Conservation (phyloP, 2,797 vertebrate genomes). For the Gouania willdenowi region DNA sequence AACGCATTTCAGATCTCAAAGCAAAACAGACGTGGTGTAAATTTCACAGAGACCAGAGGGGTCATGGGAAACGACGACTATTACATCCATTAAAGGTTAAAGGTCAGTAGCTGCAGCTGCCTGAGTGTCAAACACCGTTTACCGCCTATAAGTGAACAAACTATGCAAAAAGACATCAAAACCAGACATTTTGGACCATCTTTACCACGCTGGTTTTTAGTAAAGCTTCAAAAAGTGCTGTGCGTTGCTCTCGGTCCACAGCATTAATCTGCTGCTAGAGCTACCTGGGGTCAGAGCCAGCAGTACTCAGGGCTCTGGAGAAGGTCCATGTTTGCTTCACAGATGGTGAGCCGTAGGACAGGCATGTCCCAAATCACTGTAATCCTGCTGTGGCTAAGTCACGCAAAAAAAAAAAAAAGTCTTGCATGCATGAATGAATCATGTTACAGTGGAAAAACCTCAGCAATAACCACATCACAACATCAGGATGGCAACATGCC, state of each 20-base stretch:
- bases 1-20: no score
- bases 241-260: no score
- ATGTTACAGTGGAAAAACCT: no score
- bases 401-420: slow-evolving; percentile 4
- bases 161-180: neutral
- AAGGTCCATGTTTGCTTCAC: slow-evolving; percentile 43
- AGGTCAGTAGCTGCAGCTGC: slow-evolving; percentile 34
- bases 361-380: slow-evolving; percentile 43
- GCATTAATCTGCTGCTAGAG: slow-evolving; percentile 39
- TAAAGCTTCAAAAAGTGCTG: neutral
- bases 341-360: slow-evolving; percentile 33
- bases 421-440: neutral
- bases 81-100: slow-evolving; percentile 28
- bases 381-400: slow-evolving; percentile 35
- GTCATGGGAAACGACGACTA: slow-evolving; percentile 38
- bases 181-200: no score
- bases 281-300: slow-evolving; percentile 49
- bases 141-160: neutral
- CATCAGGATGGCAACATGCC: no score
- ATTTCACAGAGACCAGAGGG: slow-evolving; percentile 15
- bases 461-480: no score
- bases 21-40: neutral
- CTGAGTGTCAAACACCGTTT: neutral
- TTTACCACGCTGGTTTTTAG: no score
- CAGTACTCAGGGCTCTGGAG: slow-evolving; percentile 40